These are phyloP conservation scores for Tinamus guttatus DNA, from an alignment of 2,113 vertebrate species.

Conservation along the genomic window DNA sequence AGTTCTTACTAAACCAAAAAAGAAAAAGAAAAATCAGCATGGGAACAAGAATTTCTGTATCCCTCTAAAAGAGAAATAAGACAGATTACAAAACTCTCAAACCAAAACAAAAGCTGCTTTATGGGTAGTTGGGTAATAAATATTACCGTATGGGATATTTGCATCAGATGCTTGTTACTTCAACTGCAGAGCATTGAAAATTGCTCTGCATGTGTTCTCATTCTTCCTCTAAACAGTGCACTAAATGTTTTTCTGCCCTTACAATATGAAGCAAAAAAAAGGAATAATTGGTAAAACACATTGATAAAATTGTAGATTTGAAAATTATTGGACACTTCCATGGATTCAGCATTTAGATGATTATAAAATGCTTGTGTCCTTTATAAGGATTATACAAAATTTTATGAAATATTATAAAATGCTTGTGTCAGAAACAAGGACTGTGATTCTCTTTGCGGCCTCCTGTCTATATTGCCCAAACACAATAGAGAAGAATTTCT, in stretches of 20 bases:
- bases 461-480: neutral
- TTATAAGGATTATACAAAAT: too few species aligned
- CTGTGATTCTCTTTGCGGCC: neutral
- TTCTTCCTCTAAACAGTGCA: neutral
- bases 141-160: neutral
- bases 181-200: neutral
- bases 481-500: neutral
- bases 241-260: neutral
- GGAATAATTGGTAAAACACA: neutral
- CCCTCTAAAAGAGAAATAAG: neutral
- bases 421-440: neutral
- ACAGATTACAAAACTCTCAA: neutral
- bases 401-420: too few species aligned
- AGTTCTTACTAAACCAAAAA: neutral
- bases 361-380: neutral
- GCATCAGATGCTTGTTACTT: neutral
- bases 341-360: neutral
- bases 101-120: neutral
- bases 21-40: neutral
- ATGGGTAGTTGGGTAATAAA: neutral
- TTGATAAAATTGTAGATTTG: neutral
- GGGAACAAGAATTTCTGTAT: slow-evolving; percentile 1
- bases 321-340: neutral
- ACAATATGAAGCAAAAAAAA: neutral
- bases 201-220: neutral